These are phyloP conservation scores for Danio albolineatus DNA, from an alignment of 2,797 vertebrate species.

Conservation along the genomic window DNA sequence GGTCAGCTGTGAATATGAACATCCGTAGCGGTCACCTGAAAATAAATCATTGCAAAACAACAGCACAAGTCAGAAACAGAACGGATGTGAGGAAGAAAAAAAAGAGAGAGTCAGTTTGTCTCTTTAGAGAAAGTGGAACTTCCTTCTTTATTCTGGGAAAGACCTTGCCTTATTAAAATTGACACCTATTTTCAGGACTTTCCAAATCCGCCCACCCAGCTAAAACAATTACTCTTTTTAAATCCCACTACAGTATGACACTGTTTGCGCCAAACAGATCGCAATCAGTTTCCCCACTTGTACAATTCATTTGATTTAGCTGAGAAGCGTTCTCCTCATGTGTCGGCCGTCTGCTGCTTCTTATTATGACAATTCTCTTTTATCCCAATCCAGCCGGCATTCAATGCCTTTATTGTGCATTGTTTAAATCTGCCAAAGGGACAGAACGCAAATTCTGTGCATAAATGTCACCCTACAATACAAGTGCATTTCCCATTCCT, in stretches of 20 bases:
- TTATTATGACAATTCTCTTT: constrained; percentile 88
- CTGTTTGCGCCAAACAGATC: constrained; percentile 85
- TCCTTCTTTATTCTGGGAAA: constrained; percentile 83
- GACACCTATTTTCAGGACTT: constrained; percentile 84
- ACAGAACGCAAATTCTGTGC: constrained; percentile 73
- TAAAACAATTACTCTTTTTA: constrained; percentile 86
- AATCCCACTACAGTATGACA: constrained; percentile 84
- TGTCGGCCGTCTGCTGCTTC: constrained; percentile 87
- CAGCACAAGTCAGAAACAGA: constrained; percentile 56
- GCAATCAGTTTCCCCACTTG: constrained; percentile 85
- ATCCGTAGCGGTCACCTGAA: constrained; percentile 16
- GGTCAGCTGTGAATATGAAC: constrained; percentile 23
- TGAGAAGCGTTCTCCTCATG: constrained; percentile 88
- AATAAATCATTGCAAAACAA: constrained; percentile 57
- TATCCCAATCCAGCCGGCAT: constrained; percentile 86
- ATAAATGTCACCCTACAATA: constrained; percentile 67
- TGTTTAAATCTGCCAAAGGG: constrained; percentile 79
- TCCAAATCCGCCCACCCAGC: constrained; percentile 81
- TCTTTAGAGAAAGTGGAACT: constrained; percentile 68
- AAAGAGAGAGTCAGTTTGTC: constrained; percentile 47
- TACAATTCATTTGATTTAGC: constrained; percentile 90
- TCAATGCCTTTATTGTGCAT: constrained; percentile 87
- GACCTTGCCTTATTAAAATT: constrained; percentile 80
- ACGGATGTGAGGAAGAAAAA: constrained; percentile 56
- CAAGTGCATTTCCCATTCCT: constrained; percentile 40